Conservation (phyloP, 2,888 invertebrate genomes). For the Dimorphilus gyrociliatus region DNA sequence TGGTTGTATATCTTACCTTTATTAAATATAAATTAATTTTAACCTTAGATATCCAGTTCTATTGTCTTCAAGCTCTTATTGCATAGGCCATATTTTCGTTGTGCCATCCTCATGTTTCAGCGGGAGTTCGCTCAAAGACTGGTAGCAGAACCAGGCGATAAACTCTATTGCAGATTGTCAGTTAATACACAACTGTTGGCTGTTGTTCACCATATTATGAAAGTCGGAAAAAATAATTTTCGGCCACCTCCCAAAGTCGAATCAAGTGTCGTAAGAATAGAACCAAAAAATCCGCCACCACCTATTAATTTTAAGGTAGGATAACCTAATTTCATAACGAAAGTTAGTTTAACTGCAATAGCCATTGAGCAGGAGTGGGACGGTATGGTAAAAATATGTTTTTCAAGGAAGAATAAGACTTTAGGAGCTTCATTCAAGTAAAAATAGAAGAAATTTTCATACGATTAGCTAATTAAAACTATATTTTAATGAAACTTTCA, state of each 20-base stretch:
- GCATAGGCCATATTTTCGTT: slow-evolving; percentile 52
- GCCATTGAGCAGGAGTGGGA: slow-evolving; percentile 71
- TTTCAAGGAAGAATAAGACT: slow-evolving; percentile 91
- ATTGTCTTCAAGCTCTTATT: slow-evolving; percentile 81
- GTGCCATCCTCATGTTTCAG: slow-evolving; percentile 97
- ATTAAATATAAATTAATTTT: slow-evolving; percentile 11
- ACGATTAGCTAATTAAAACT: not conserved
- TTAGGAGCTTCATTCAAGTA: slow-evolving; percentile 74
- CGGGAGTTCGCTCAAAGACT: slow-evolving; percentile 91
- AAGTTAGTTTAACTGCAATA: not conserved
- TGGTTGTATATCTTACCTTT: no score
- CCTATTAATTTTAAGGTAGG: slow-evolving; percentile 60
- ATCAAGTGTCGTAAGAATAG: slow-evolving; percentile 89
- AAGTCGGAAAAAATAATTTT: slow-evolving; percentile 96
- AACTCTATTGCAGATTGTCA: slow-evolving; percentile 83
- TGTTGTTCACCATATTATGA: slow-evolving; percentile 85
- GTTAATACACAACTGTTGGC: slow-evolving; percentile 89
- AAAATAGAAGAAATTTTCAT: slow-evolving; percentile 3
- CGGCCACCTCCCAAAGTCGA: slow-evolving; percentile 97
- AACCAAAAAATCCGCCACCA: slow-evolving; percentile 91
- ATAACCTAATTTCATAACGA: not conserved
- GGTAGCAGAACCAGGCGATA: slow-evolving; percentile 91
- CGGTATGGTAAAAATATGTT: slow-evolving; percentile 81
- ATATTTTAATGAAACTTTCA: slow-evolving; percentile 11
- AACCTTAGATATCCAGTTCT: slow-evolving; percentile 51